Conservation (phyloP, 2,888 invertebrate genomes). For the Coremacera marginata region DNA sequence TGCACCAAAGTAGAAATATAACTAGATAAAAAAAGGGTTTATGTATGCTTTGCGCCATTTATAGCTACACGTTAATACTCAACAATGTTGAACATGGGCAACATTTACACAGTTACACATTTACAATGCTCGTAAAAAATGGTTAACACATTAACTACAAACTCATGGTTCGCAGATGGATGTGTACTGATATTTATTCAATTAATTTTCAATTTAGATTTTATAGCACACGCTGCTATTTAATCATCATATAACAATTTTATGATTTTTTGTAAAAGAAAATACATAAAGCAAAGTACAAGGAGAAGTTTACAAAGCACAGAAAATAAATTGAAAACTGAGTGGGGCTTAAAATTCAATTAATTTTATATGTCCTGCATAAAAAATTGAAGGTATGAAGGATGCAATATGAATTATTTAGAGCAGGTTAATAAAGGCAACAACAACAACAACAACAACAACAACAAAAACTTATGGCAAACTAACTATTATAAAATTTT, state of each 20-base stretch:
- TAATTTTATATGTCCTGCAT: neutral
- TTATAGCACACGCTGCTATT: neutral
- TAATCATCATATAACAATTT: neutral
- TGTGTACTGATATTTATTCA: neutral
- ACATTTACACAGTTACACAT: no score
- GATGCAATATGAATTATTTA: neutral
- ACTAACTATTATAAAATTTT: neutral
- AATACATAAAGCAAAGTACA: neutral
- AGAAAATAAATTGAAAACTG: neutral
- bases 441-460: no score
- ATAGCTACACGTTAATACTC: no score
- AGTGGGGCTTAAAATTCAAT: neutral
- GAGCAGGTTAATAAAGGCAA: neutral
- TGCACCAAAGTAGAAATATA: no score
- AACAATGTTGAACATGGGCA: no score
- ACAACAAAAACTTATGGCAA: neutral
- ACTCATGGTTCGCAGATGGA: neutral
- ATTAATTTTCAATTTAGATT: constrained; percentile 23
- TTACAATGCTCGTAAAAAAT: no score
- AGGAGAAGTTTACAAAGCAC: neutral
- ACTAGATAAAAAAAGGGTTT: no score
- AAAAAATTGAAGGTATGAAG: neutral
- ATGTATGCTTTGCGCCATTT: no score
- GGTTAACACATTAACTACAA: neutral
- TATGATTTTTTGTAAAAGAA: no score